Conservation (phyloP, 2,888 invertebrate species). For the Caenorhabditis sp. region DNA sequence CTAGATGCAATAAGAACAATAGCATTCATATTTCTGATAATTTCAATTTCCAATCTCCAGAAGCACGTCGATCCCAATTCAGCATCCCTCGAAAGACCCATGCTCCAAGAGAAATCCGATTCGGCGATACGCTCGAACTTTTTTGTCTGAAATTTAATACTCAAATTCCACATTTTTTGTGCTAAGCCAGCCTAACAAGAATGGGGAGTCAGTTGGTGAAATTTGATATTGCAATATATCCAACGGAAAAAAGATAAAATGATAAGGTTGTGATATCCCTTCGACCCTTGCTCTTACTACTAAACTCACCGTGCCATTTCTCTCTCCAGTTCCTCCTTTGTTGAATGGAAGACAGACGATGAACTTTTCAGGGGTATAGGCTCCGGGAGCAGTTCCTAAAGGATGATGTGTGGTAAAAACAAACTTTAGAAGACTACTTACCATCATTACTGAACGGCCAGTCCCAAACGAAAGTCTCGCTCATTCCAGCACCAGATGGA, state of each 20-base stretch:
- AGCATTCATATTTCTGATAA: conserved; percentile 76
- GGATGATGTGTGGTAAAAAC: background rate
- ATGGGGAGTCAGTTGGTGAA: conserved; percentile 8
- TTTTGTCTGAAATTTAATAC: conserved; percentile 74
- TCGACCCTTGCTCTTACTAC: too few relatives aligned
- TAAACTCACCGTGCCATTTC: conserved; percentile 76
- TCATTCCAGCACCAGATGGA: conserved; percentile 41
- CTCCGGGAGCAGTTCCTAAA: conserved; percentile 78
- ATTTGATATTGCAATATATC: background rate
- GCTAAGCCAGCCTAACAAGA: too few relatives aligned
- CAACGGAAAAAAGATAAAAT: conserved; percentile 12
- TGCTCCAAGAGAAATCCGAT: conserved; percentile 78
- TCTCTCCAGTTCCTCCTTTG: conserved; percentile 81
- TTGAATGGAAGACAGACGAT: conserved; percentile 80
- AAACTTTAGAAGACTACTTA: conserved; percentile 30
- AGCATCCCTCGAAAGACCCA: conserved; percentile 77
- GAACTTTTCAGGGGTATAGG: conserved; percentile 79
- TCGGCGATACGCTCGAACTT: conserved; percentile 80
- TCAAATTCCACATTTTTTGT: background rate
- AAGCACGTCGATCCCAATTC: conserved; percentile 77
- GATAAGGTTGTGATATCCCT: too few relatives aligned
- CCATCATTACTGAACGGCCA: conserved; percentile 81
- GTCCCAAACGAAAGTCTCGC: conserved; percentile 77
- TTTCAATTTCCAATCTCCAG: conserved; percentile 80
- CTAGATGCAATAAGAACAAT: conserved; percentile 79